Percentiles rank a stretch among this genome's conserved stretches.
These are phyloP conservation scores for Drosophila nr. fundita DNA, from an alignment of 2,888 invertebrate species.

Conservation along the genomic window DNA sequence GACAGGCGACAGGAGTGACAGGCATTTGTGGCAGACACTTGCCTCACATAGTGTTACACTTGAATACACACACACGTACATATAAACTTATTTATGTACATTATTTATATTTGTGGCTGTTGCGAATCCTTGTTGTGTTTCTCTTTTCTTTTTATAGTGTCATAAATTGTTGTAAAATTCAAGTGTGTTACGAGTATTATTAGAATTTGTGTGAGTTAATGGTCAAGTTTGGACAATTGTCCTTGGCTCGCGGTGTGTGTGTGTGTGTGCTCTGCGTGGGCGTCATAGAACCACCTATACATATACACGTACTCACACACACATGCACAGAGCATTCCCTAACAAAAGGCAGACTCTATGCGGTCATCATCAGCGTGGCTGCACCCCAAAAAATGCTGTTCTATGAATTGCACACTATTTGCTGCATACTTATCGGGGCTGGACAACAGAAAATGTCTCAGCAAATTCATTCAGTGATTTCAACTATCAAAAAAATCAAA, in stretches of 20 bases:
- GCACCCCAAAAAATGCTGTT: background rate
- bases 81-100: conserved; percentile 3
- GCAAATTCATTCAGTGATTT: conserved; percentile 25
- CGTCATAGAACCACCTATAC: conserved; percentile 27
- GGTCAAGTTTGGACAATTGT: conserved; percentile 34
- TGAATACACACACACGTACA: background rate
- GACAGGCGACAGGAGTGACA: conserved; percentile 34
- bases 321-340: conserved; percentile 2
- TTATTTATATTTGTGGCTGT: conserved; percentile 27
- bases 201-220: conserved; percentile 53
- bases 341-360: conserved; percentile 30
- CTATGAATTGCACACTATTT: background rate
- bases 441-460: conserved; percentile 1
- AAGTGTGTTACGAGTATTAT: conserved; percentile 50
- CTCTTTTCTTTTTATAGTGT: conserved; percentile 15
- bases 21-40: conserved; percentile 30
- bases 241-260: conserved; percentile 23
- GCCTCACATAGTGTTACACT: conserved; percentile 16
- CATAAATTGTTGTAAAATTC: conserved; percentile 47
- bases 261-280: conserved; percentile 39
- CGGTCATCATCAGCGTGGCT: conserved; percentile 33
- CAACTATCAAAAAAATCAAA: conserved; percentile 9
- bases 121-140: conserved; percentile 11
- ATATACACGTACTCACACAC: conserved; percentile 11
- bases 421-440: conserved; percentile 62